phyloP scores from a whole-genome alignment of 2,888 invertebrate genomes.

The Lucinisca nassula region DNA sequence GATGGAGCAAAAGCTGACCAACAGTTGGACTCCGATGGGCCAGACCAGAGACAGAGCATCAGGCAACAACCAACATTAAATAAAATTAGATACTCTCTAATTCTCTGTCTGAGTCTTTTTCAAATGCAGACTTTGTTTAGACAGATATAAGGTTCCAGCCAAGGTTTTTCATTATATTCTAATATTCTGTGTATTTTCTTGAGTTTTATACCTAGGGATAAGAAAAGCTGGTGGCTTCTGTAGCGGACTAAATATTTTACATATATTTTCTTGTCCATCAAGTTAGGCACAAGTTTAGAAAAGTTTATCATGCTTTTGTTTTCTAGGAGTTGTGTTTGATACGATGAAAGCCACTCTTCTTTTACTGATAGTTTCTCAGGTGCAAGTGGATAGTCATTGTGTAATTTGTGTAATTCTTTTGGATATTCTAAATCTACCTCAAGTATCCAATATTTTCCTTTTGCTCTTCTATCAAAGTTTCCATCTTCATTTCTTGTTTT shows the following conservation, averaged over 20 bases:
- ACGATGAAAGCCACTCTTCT: conserved; percentile 33
- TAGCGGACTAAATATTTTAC: conserved; percentile 87
- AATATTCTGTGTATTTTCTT: no score
- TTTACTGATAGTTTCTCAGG: conserved; percentile 74
- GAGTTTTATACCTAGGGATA: conserved; percentile 74
- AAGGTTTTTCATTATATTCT: conserved; percentile 81
- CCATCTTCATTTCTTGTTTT: conserved; percentile 62
- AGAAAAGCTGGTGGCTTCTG: conserved; percentile 81
- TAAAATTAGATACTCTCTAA: no score
- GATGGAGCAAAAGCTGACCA: no score
- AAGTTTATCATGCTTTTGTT: conserved; percentile 36
- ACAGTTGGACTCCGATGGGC: no score
- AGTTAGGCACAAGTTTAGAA: conserved; percentile 66
- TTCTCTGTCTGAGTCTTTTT: no score
- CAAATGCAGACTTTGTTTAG: conserved; percentile 83
- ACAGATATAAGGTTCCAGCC: conserved; percentile 85
- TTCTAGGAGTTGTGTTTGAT: conserved; percentile 68
- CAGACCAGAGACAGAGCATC: no score
- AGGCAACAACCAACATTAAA: no score
- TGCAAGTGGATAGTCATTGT: conserved; percentile 39
- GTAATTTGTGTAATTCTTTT: conserved; percentile 11
- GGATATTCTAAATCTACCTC: conserved; percentile 41
- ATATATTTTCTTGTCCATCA: conserved; percentile 75
- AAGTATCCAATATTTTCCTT: conserved; percentile 21
- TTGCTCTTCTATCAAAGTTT: conserved; percentile 58